These are phyloP conservation scores for Acleris holmiana DNA, from an alignment of 2,888 invertebrate genomes.

Conservation along the genomic window DNA sequence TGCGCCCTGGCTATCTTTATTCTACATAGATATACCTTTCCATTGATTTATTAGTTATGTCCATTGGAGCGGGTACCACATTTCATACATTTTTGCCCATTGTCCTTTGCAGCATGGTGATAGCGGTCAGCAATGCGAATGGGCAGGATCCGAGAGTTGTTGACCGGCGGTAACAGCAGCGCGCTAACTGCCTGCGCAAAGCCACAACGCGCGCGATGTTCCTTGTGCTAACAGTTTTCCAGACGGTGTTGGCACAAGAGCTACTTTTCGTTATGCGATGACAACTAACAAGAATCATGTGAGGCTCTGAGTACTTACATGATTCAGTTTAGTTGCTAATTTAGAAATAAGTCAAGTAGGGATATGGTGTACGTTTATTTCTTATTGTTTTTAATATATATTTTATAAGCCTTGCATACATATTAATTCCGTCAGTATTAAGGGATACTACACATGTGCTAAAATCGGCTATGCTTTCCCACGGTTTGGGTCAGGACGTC, in stretches of 20 bases:
- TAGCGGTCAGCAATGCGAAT: slow-evolving; percentile 63
- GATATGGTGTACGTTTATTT: neutral
- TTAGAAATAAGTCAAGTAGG: neutral
- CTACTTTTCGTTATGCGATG: slow-evolving; percentile 57
- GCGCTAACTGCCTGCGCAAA: slow-evolving; percentile 69
- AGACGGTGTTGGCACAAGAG: slow-evolving; percentile 50
- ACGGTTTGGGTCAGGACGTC: slow-evolving; percentile 25
- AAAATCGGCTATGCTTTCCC: slow-evolving; percentile 13
- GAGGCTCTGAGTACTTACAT: neutral
- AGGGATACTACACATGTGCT: neutral
- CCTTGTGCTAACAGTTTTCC: slow-evolving; percentile 62
- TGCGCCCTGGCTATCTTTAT: no score
- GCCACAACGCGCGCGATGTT: slow-evolving; percentile 56
- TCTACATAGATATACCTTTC: no score
- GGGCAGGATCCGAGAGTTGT: slow-evolving; percentile 61
- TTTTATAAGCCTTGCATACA: no score
- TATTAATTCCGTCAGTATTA: no score
- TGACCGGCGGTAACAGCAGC: slow-evolving; percentile 63
- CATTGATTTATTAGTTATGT: no score
- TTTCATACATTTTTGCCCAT: no score
- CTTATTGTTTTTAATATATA: no score
- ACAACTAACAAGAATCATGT: slow-evolving; percentile 41
- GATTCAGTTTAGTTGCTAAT: neutral
- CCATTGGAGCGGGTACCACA: no score
- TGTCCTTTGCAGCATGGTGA: no score